Base-by-base conservation (phyloP, 2,113 vertebrate genomes). In the Cephalopholis sonnerati region DNA sequence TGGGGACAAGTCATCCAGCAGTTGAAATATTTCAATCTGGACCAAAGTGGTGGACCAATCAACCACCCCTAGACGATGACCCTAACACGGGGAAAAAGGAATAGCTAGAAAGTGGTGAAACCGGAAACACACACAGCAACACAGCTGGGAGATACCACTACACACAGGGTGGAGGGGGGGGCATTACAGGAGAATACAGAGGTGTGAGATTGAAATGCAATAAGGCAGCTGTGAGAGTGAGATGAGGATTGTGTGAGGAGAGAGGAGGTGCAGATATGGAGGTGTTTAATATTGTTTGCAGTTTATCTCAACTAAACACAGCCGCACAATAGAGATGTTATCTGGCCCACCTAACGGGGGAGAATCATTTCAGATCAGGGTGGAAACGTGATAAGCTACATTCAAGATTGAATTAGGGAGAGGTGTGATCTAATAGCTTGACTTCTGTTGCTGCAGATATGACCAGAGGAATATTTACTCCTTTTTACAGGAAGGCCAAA, bases 291-390 rank as follows among this genome's bases (percentile, higher is more conserved):
- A 94, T 92, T 93, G 87, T 89, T 89, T 88, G 84, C 85, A 85
- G 78, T 93, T 92, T 93, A 94, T 93, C 89, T 92, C 81, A n/a
- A 44, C 77, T 16, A 70, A 90, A 87, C 89, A 89, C 85, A 84
- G 36, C 71, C 25, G 5, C 83, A 89, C 92, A 84, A 87, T 87
- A 74, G 76, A 86, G 91, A 93, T 89, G 53, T 16, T 92, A 93
- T 94, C 93, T 81, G 16, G 0, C 59, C 57, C 72, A 84, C 74
- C 66, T 16, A 20, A 67, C 41, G 53, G 75, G 55, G 62, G 72
- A 67, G 78, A 77, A 80, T 79, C 86, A 79, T 88, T 90, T 87
- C 76, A 87, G 86, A 91, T 88, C 64, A 72, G 20, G 46, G 70
- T 84, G 88, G 80, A 77, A 46, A 55, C 2, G 29, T 54, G 91